Evolutionary conservation across 1,140 invertebrate species (phyloP), one percentile per base, ranked within the genome.

Genomic region (Ladona fulva): DNA sequence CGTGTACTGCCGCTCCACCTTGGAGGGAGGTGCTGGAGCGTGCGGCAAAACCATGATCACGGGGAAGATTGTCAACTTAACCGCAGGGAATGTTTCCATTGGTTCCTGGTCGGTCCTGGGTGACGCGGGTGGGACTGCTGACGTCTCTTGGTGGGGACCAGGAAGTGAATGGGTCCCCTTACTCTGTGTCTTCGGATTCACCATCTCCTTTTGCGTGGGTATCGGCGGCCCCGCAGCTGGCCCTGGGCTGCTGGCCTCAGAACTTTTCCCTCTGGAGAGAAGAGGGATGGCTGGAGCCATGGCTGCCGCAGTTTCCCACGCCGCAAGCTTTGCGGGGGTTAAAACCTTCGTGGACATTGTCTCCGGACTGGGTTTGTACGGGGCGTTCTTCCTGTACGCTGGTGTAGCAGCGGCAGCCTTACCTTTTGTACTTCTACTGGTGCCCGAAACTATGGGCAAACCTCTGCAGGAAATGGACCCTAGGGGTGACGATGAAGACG

Each of bases 311-410:
- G 94, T 94, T 84, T 95, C 92, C 83, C 95, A 96, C 89, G 89
- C 93, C 14, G 95, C 92, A 86, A 94, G 94, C 78, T 96, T 96
- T 84, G 87, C 95, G 22, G 92, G 94, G 44, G 95, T 96, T 12
- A 96, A 96, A 85, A 93, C 94, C 59, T 96, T 95, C 84, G 90
- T 93, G 77, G 91, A 94, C 82, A 91, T 96, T 82, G 90, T 94
- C 84, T 82, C 88, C 82, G 83, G 89, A 12, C 87, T 96, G 52
- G 94, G 94, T 0, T 83, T 94, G 14, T 90, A 93, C 82, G 94
- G 93, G 11, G 90, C 94, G 0, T 97, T 96, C 83, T 96, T 94
- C 93, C 87, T 96, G 79, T 97, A 96, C 83, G 91, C 94, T 1
- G 93, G 90, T 1, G 89, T 97, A 80, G 92, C 94, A 0, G 89